Conservation (phyloP, 2,113 vertebrate genomes). For the Hyaena hyaena region DNA sequence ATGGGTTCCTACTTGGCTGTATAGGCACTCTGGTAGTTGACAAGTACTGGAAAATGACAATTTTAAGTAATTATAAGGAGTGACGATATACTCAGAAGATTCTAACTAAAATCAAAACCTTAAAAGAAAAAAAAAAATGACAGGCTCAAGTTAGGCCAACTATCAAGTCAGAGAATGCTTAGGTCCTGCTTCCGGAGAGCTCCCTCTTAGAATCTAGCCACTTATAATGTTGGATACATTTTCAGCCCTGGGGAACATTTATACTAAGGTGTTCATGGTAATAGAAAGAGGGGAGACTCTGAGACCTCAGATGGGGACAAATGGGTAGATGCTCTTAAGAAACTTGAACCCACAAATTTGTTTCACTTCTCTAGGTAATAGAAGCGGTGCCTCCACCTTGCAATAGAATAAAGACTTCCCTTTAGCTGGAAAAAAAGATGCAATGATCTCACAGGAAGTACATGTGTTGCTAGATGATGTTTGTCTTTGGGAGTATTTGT, state of each 20-base stretch:
- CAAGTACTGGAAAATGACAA: not conserved
- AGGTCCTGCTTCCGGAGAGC: not conserved
- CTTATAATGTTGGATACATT: not conserved
- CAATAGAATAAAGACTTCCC: not conserved
- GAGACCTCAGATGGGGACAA: not conserved
- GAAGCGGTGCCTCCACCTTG: not conserved
- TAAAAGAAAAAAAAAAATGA: not conserved
- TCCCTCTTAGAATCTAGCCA: not conserved
- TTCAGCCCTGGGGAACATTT: not conserved
- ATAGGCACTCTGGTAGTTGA: not conserved
- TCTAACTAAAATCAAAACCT: not conserved
- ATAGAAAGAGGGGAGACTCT: not conserved
- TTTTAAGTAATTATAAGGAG: not conserved
- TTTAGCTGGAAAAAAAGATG: not conserved
- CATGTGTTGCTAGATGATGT: not conserved
- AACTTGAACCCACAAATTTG: not conserved
- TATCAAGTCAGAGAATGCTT: not conserved
- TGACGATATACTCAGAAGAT: not conserved
- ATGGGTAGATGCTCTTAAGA: not conserved
- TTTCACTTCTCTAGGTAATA: not conserved
- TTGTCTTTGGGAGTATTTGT: not conserved
- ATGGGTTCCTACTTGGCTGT: not conserved
- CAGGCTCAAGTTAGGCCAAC: not conserved
- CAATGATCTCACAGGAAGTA: not conserved
- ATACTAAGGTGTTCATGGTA: not conserved